Conservation (phyloP, 2,888 invertebrate species). For the Onthophagus sagittarius region DNA sequence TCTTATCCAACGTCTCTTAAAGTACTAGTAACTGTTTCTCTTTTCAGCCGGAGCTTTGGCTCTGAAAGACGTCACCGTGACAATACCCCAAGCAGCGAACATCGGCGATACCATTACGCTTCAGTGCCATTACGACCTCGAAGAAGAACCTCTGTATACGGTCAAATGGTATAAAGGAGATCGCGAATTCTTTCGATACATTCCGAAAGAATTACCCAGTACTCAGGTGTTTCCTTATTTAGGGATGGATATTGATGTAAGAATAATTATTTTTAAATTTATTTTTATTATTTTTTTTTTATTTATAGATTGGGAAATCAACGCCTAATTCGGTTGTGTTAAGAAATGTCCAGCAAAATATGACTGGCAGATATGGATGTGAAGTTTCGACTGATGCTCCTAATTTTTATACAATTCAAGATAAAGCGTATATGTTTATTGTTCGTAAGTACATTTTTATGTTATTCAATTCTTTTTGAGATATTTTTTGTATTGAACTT, state of each 20-base stretch:
- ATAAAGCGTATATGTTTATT: slow-evolving; percentile 66
- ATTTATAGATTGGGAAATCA: slow-evolving; percentile 59
- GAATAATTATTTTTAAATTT: slow-evolving; percentile 40
- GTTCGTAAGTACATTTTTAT: slow-evolving; percentile 60
- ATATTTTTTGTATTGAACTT: no score
- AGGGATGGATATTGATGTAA: slow-evolving; percentile 69
- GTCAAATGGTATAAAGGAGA: slow-evolving; percentile 79
- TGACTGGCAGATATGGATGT: slow-evolving; percentile 70
- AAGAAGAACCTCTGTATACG: slow-evolving; percentile 70
- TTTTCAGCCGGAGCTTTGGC: slow-evolving; percentile 49
- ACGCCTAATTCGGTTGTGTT: slow-evolving; percentile 63
- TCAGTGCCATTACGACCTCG: slow-evolving; percentile 71
- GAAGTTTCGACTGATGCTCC: slow-evolving; percentile 74
- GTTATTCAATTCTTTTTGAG: no score
- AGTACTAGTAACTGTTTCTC: slow-evolving; percentile 11
- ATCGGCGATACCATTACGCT: slow-evolving; percentile 71
- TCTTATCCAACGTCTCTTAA: background rate
- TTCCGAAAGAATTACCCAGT: slow-evolving; percentile 74
- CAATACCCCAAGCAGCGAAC: slow-evolving; percentile 67
- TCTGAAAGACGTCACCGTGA: slow-evolving; percentile 66
- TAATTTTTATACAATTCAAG: slow-evolving; percentile 65
- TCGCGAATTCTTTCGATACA: slow-evolving; percentile 75
- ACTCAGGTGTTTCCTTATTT: slow-evolving; percentile 68
- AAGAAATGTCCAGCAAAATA: slow-evolving; percentile 64
- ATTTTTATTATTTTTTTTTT: slow-evolving; percentile 9